These are phyloP conservation scores for Nomada fucata DNA, from an alignment of 2,888 invertebrate species.

Conservation along the genomic window DNA sequence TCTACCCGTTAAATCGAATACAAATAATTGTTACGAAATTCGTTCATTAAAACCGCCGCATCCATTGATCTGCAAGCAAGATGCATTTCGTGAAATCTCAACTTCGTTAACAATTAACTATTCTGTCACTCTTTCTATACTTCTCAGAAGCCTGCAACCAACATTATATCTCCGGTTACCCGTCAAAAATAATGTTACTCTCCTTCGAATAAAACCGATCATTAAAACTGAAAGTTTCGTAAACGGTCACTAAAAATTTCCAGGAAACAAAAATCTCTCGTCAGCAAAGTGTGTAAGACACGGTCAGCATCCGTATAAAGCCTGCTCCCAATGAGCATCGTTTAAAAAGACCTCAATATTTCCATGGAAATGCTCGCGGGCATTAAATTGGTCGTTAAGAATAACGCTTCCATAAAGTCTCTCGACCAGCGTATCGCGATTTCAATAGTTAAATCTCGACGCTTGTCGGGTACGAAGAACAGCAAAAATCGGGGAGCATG, in stretches of 20 bases:
- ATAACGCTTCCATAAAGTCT: slow-evolving; percentile 50
- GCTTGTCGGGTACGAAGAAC: slow-evolving; percentile 53
- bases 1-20: too few relatives aligned
- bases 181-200: neutral
- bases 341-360: slow-evolving; percentile 35
- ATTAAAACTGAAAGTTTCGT: neutral
- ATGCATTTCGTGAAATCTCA: too few relatives aligned
- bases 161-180: neutral
- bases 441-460: slow-evolving; percentile 40
- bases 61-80: too few relatives aligned
- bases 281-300: slow-evolving; percentile 2
- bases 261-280: neutral
- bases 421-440: slow-evolving; percentile 43
- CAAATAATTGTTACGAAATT: too few relatives aligned
- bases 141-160: too few relatives aligned
- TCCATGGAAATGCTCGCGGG: slow-evolving; percentile 37
- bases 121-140: too few relatives aligned
- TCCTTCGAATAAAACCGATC: neutral
- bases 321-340: slow-evolving; percentile 33
- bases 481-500: slow-evolving; percentile 42
- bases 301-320: slow-evolving; percentile 33
- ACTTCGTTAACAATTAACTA: too few relatives aligned
- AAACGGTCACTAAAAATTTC: neutral
- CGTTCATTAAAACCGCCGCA: too few relatives aligned
- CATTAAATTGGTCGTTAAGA: slow-evolving; percentile 50